Evolutionary conservation across 2,888 invertebrate genomes (phyloP), one percentile per base, ranked within the genome.

Genomic region (Cryptus viduatorius): DNA sequence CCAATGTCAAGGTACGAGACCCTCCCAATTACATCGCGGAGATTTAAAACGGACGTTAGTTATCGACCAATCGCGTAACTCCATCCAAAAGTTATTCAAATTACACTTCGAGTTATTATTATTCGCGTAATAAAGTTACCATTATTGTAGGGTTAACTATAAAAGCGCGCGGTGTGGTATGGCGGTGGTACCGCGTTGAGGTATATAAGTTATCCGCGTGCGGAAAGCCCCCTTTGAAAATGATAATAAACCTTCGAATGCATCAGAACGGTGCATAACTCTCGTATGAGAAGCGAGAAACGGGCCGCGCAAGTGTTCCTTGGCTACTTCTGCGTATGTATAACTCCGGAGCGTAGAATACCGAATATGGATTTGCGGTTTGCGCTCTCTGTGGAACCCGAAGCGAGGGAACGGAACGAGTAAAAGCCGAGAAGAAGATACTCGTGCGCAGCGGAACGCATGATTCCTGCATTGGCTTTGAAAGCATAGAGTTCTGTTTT

Each of bases 281-380:
- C 44, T 50, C 37, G 37, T 37, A 42, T 50, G 50, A 37, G n/a
- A 59, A 56, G 65, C 42, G 44, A 56, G 73, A 78, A 82, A 81
- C 67, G 69, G 67, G 61, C 73, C 64, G 76, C 81, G 69, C 69
- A 77, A 81, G 69, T 71, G 79, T 71, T 75, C 75, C 61, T 61
- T 29, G 61, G 37, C 37, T 37, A 37, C 82, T 78, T 81, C 79
- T 68, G 78, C 81, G 76, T 59, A 59, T 53, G 76, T 71, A 71
- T 78, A 77, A 61, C 72, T 73, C 68, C 75, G 79, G 73, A 71
- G 78, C 83, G 77, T 77, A 67, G 69, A 82, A 79, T 84, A 85
- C 82, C 80, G 83, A 82, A 82, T 83, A 85, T 85, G 85, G 83
- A 79, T 77, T 85, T 85, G 83, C 84, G 84, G 82, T 85, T 85